Base-by-base conservation (phyloP, 1,140 invertebrate species). In the Goniozus legneri region DNA sequence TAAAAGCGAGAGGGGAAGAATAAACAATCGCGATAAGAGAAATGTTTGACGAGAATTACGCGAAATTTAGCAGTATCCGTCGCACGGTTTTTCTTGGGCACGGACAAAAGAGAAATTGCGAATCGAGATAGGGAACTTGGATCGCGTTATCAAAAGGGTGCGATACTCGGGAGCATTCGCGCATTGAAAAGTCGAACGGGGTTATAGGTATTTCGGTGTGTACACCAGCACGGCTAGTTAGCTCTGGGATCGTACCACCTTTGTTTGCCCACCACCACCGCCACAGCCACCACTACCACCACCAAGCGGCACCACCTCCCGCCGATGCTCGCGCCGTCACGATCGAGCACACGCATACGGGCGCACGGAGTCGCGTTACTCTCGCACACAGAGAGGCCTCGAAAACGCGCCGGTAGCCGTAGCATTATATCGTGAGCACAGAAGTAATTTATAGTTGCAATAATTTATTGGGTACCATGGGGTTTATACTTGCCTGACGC, bases 361-460 rank as follows among this genome's bases (percentile, higher is more conserved):
- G 40, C 37, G 51, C 52, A 46, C 51, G 51, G 53, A 46, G 51
- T 34, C 12, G 33, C 32, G 47, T 46, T 43, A 49, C 33, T 43
- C 16, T 32, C 41, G 19, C 39, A 30, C 50, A 33, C 37, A 18
- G 6, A 41, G 6, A 33, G 3, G 10, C 33, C 10, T 20, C 30
- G 33, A 13, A 14, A 13, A 6, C 63, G 57, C 60, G 64, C 66
- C 70, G 62, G 72, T 73, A 73, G 71, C 69, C 68, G 64, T 67
- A 52, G 69, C 67, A 76, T 76, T 75, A 76, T 75, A 75, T 76
- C 66, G 72, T 71, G 73, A 73, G 71, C 66, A 67, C 70, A 76
- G 69, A 76, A 74, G 72, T 76, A 76, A 76, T 75, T 76, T 76
- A 76, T 76, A 75, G 73, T 75, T 76, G 71, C 73, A 75, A 76